A percentile compares a stretch with the other conserved stretches of the same genome.
Conservation (phyloP, 2,888 invertebrate species). For the Drosophila niveifrons region DNA sequence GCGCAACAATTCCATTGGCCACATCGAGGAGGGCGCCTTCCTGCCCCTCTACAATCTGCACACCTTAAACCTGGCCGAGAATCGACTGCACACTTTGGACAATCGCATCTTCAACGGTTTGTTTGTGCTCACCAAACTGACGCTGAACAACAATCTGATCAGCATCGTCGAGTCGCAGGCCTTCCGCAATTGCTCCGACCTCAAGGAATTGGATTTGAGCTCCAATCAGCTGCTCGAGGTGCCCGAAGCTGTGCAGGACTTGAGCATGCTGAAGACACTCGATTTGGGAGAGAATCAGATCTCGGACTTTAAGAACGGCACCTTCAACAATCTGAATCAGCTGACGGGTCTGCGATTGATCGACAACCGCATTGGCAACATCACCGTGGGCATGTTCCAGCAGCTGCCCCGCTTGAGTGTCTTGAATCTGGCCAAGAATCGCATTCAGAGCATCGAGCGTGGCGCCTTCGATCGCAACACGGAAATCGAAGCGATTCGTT, state of each 20-base stretch:
- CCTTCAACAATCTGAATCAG: slow-evolving; percentile 94
- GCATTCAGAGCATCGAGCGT: slow-evolving; percentile 93
- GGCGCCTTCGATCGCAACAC: slow-evolving; percentile 93
- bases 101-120: slow-evolving; percentile 93
- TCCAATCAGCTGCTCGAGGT: slow-evolving; percentile 93
- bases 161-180: slow-evolving; percentile 92
- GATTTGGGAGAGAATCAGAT: slow-evolving; percentile 97
- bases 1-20: slow-evolving; percentile 94
- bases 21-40: slow-evolving; percentile 95
- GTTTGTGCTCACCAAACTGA: slow-evolving; percentile 93
- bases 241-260: slow-evolving; percentile 92
- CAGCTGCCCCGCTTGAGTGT: slow-evolving; percentile 94
- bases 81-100: slow-evolving; percentile 92
- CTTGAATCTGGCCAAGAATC: slow-evolving; percentile 95
- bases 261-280: slow-evolving; percentile 93
- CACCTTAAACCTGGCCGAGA: slow-evolving; percentile 95
- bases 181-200: slow-evolving; percentile 94
- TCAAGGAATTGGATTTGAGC: slow-evolving; percentile 95
- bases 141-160: slow-evolving; percentile 94
- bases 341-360: slow-evolving; percentile 94
- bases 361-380: slow-evolving; percentile 95
- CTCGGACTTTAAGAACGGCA: slow-evolving; percentile 92
- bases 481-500: slow-evolving; percentile 93
- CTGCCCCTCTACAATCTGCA: slow-evolving; percentile 94
- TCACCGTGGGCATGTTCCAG: slow-evolving; percentile 94